These are phyloP conservation scores for Odontothrips loti DNA, from an alignment of 2,888 invertebrate genomes.

Conservation along the genomic window DNA sequence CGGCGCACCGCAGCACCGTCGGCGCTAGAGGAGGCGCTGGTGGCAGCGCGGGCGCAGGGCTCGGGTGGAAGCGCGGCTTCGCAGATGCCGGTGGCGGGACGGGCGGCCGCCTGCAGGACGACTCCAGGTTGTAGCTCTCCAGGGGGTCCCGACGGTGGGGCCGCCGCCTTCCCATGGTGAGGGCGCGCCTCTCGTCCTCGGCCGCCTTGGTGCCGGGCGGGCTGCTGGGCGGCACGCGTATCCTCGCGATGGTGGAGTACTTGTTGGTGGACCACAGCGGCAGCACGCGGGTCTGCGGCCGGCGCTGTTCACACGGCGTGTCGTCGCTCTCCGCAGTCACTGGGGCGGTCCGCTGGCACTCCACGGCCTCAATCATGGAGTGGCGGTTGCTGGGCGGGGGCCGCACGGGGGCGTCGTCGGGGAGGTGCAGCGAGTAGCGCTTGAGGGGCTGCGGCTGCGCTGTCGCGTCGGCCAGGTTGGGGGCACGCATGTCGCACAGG, in stretches of 20 bases:
- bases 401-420: background rate
- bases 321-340: background rate
- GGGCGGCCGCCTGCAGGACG: background rate
- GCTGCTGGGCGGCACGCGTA: slow-evolving; percentile 14
- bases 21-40: background rate
- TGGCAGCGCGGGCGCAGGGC: background rate
- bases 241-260: slow-evolving; percentile 17
- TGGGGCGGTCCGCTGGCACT: background rate
- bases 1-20: background rate
- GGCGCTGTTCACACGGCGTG: background rate
- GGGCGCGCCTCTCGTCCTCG: background rate
- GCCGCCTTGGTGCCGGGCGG: background rate
- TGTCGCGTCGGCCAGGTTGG: too few species aligned
- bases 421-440: background rate
- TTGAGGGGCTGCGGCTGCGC: background rate
- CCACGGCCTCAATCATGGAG: background rate
- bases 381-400: background rate
- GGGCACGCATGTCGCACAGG: background rate
- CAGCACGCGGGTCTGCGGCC: background rate
- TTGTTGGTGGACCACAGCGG: slow-evolving; percentile 12
- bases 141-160: background rate
- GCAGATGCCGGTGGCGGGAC: background rate
- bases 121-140: background rate
- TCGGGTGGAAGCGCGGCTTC: background rate
- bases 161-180: background rate